These are phyloP conservation scores for Meteorus colon DNA, from an alignment of 2,888 invertebrate species.

Conservation along the genomic window DNA sequence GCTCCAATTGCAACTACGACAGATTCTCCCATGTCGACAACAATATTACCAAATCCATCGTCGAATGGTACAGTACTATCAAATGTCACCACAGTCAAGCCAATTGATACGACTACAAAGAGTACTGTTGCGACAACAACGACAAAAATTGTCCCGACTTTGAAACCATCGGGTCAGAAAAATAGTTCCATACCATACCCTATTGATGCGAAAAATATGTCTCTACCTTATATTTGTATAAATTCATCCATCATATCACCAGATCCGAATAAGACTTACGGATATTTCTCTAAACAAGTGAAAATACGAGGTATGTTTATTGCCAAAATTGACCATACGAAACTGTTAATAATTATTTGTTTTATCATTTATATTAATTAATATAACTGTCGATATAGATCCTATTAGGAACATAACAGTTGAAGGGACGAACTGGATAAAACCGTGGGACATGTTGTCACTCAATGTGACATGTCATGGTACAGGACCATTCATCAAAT, in stretches of 20 bases:
- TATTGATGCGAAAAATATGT: conserved; percentile 59
- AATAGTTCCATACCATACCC: not conserved
- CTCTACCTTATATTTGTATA: conserved; percentile 76
- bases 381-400: conserved; percentile 74
- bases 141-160: conserved; percentile 34
- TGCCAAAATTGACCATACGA: not conserved
- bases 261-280: conserved; percentile 81
- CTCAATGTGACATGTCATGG: conserved; percentile 84
- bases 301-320: conserved; percentile 79
- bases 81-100: conserved; percentile 46
- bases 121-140: conserved; percentile 34
- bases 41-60: conserved; percentile 52
- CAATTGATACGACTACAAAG: conserved; percentile 43
- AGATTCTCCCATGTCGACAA: conserved; percentile 64
- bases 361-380: not conserved
- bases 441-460: conserved; percentile 85
- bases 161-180: conserved; percentile 37
- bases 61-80: conserved; percentile 39
- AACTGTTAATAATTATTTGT: not conserved
- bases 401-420: conserved; percentile 82
- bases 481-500: conserved; percentile 83
- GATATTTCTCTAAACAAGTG: conserved; percentile 81
- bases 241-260: conserved; percentile 79
- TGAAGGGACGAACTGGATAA: conserved; percentile 86
- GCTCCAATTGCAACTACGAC: conserved; percentile 65